Evolutionary conservation across 2,797 vertebrate species (phyloP).

Genomic region (Coilia nasus): DNA sequence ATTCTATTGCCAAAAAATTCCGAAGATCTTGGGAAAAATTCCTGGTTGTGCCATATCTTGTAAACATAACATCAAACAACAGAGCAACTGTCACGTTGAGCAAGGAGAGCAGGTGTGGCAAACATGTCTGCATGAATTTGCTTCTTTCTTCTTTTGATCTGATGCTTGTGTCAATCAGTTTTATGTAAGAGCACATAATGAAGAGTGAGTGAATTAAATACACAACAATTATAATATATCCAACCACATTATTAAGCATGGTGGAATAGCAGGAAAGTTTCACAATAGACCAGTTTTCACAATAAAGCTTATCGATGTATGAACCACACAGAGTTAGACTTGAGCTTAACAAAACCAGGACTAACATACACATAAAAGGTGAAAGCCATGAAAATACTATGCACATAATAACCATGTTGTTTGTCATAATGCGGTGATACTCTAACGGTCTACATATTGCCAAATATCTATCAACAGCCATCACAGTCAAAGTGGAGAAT

Average conservation of each 20-base stretch:
- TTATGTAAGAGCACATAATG: conserved; percentile 31
- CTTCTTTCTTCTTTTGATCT: conserved; percentile 16
- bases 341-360: conserved; percentile 45
- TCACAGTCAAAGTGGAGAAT: conserved; percentile 53
- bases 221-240: conserved; percentile 30
- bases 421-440: conserved; percentile 56
- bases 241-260: conserved; percentile 34
- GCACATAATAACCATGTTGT: conserved; percentile 40
- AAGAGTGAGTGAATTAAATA: conserved; percentile 38
- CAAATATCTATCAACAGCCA: conserved; percentile 58
- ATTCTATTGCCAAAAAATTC: conserved; percentile 46
- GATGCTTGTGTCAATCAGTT: conserved; percentile 31
- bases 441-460: conserved; percentile 55
- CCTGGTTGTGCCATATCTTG: conserved; percentile 44
- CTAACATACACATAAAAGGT: conserved; percentile 37
- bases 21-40: conserved; percentile 35
- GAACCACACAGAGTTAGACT: conserved; percentile 50
- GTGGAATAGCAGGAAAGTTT: conserved; percentile 56
- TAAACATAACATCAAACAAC: conserved; percentile 53
- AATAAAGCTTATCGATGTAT: conserved; percentile 55
- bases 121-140: conserved; percentile 46
- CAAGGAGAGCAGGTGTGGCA: conserved; percentile 45
- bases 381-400: conserved; percentile 49
- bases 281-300: conserved; percentile 58
- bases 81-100: conserved; percentile 36